A percentile compares a stretch with the other conserved stretches of the same genome.
phyloP scores from a whole-genome alignment of 2,797 vertebrate species.

The Cryptoblepharus egeriae region DNA sequence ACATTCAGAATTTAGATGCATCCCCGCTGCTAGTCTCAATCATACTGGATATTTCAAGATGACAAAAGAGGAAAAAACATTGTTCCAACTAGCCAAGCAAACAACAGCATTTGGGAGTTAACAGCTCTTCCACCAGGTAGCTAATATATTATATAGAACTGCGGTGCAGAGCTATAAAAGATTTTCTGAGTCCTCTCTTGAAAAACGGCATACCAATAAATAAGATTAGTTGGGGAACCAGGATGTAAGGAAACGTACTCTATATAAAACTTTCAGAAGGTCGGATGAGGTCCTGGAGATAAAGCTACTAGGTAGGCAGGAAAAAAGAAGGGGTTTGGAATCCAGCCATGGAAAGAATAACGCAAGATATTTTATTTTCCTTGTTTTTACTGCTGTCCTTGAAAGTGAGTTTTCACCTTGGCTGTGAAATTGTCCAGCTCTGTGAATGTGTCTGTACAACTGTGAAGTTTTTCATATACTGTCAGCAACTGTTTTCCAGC shows the following conservation, averaged over 20 bases:
- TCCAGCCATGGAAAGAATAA: constrained; percentile 47
- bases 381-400: constrained; percentile 38
- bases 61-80: background rate
- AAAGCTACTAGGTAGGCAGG: constrained; percentile 50
- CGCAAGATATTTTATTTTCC: constrained; percentile 27
- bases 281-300: constrained; percentile 57
- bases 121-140: constrained; percentile 34
- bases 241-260: constrained; percentile 51
- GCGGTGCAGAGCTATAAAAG: constrained; percentile 51
- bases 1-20: constrained; percentile 24
- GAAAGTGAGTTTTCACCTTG: background rate
- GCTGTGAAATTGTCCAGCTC: accelerated
- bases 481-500: no score
- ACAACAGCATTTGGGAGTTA: constrained; percentile 47
- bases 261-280: constrained; percentile 54
- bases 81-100: constrained; percentile 24
- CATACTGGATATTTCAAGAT: constrained; percentile 39
- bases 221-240: constrained; percentile 57
- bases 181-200: constrained; percentile 43
- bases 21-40: constrained; percentile 42
- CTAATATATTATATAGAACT: constrained; percentile 46
- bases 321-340: constrained; percentile 43
- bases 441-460: background rate
- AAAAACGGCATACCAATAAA: constrained; percentile 61
- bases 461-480: background rate